phyloP scores from a whole-genome alignment of 2,888 invertebrate genomes.

The Pelosia muscerda region DNA sequence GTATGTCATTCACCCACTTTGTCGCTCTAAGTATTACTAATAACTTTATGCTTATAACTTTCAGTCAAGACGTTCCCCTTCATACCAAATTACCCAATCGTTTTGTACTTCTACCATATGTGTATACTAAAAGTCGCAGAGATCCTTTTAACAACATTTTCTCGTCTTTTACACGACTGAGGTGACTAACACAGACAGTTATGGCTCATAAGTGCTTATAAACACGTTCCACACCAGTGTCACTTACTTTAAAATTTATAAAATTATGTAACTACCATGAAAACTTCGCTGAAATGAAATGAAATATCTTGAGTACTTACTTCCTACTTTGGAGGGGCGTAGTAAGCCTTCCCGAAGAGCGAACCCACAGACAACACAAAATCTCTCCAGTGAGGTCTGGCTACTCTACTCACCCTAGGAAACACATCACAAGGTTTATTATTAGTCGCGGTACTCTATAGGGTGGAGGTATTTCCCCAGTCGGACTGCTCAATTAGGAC shows the following conservation, averaged over 20 bases:
- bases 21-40: no score
- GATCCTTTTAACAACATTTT: neutral
- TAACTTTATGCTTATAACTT: no score
- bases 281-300: neutral
- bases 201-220: neutral
- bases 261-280: neutral
- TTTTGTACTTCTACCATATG: neutral
- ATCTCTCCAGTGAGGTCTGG: no score
- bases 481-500: no score
- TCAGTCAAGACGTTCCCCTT: neutral
- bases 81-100: neutral
- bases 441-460: no score
- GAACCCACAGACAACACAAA: no score
- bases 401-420: no score
- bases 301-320: neutral
- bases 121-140: neutral
- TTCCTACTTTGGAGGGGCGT: neutral
- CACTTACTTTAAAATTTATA: slow-evolving; percentile 1
- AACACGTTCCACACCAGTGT: neutral
- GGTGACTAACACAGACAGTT: neutral
- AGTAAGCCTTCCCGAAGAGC: no score
- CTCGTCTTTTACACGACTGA: neutral
- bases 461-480: no score
- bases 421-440: no score
- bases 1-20: no score